Percentiles rank a stretch among this genome's conserved stretches.
Conservation (phyloP, 2,113 vertebrate genomes). For the Zosterops japonicus region DNA sequence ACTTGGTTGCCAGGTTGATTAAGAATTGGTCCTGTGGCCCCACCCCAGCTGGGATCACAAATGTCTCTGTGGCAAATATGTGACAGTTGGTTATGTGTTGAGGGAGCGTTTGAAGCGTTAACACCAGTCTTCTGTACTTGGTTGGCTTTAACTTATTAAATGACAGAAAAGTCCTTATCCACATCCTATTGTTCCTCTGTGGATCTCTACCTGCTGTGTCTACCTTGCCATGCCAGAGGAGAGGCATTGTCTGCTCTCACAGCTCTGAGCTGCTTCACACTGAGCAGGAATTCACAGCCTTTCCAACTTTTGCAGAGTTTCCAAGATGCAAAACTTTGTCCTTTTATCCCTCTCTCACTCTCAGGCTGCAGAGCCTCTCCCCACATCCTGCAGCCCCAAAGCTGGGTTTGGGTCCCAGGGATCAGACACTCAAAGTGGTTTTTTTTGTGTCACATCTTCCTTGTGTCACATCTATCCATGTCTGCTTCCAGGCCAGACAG, state of each 20-base stretch:
- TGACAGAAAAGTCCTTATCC: not conserved
- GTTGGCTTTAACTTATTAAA: not conserved
- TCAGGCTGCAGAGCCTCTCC: not conserved
- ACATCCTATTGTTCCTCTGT: not conserved
- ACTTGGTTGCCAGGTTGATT: not conserved
- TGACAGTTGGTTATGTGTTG: not conserved
- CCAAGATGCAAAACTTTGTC: not conserved
- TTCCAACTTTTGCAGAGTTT: not conserved
- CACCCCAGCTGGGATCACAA: not conserved
- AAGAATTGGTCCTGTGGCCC: not conserved
- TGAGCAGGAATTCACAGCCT: slow-evolving; percentile 6
- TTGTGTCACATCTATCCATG: not conserved
- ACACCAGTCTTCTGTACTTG: not conserved
- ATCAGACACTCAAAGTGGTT: not conserved
- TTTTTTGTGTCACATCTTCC: not conserved
- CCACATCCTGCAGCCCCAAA: not conserved
- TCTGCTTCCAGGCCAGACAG: not conserved
- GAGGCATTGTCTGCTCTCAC: not conserved
- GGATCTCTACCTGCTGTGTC: not conserved
- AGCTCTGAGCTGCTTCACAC: slow-evolving; percentile 1
- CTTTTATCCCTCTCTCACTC: not conserved
- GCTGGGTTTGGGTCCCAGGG: not conserved
- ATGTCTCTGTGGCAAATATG: not conserved
- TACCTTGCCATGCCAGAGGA: not conserved
- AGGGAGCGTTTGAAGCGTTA: not conserved